Evolutionary conservation across 2,797 vertebrate genomes (phyloP).

Genomic region (Pseudomugil tenellus): DNA sequence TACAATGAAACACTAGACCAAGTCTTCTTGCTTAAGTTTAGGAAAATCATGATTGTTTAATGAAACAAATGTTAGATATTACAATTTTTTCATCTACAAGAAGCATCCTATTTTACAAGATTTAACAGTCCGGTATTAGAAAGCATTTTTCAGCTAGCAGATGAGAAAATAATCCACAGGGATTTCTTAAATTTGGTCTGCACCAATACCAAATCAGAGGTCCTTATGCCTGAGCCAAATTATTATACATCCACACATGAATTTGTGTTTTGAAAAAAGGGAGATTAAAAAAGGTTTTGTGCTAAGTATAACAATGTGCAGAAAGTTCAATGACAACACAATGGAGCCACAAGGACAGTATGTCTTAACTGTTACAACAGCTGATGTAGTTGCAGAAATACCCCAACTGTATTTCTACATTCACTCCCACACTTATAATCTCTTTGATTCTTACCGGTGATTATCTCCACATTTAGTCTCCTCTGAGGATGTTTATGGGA

Average conservation of each 20-base stretch:
- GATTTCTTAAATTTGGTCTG: not conserved
- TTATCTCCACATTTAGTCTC: slow-evolving; percentile 68
- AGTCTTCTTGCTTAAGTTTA: not conserved
- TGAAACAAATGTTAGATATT: not conserved
- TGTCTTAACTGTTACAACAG: slow-evolving; percentile 23
- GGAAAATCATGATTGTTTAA: not conserved
- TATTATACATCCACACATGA: not conserved
- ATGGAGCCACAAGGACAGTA: not conserved
- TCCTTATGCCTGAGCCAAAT: not conserved
- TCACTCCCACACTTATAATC: slow-evolving; percentile 57
- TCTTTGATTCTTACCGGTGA: slow-evolving; percentile 64
- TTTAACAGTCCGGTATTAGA: not conserved
- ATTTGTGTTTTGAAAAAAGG: not conserved
- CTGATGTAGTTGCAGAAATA: slow-evolving; percentile 32
- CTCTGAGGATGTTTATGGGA: slow-evolving; percentile 37
- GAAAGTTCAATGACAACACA: slow-evolving; percentile 4
- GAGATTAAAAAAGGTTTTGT: not conserved
- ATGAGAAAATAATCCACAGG: not conserved
- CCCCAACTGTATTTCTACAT: slow-evolving; percentile 34
- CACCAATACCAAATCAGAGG: not conserved
- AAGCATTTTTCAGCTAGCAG: not conserved
- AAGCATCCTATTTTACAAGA: not conserved
- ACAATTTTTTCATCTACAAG: not conserved
- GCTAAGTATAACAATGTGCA: not conserved
- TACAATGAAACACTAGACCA: not conserved